A percentile compares a stretch with the other conserved stretches of the same genome.
Evolutionary conservation across 2,797 vertebrate genomes (phyloP).

Genomic region (Spinus olivaceus): DNA sequence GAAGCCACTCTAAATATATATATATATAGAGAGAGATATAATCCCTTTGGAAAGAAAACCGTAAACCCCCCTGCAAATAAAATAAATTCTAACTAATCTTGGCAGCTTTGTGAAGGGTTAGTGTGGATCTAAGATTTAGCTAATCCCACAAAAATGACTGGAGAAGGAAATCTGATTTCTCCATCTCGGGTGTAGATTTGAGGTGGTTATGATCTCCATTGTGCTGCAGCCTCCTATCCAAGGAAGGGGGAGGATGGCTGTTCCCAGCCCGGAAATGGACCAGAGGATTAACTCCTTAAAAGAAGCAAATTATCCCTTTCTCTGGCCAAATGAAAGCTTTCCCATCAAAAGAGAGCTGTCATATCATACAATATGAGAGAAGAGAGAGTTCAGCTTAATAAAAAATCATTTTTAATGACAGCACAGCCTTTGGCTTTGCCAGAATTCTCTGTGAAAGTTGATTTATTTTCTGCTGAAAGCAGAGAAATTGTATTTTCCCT

Average conservation of each 20-base stretch:
- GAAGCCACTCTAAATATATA: slow-evolving; percentile 75
- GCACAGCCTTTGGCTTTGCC: neutral
- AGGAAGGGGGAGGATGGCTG: slow-evolving; percentile 78
- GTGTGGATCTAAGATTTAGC: slow-evolving; percentile 87
- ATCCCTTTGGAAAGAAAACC: slow-evolving; percentile 78
- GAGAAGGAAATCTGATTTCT: slow-evolving; percentile 90
- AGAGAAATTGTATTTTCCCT: slow-evolving; percentile 10
- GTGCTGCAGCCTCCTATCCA: slow-evolving; percentile 74
- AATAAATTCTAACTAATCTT: slow-evolving; percentile 96
- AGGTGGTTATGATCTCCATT: slow-evolving; percentile 89
- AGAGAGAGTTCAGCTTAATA: slow-evolving; percentile 44
- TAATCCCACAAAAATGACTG: slow-evolving; percentile 91
- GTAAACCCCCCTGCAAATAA: slow-evolving; percentile 84
- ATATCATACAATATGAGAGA: slow-evolving; percentile 65
- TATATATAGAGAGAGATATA: slow-evolving; percentile 51
- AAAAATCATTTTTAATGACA: slow-evolving; percentile 40
- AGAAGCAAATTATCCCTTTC: slow-evolving; percentile 72
- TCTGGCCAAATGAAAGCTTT: slow-evolving; percentile 66
- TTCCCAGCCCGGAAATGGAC: slow-evolving; percentile 77
- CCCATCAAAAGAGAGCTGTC: slow-evolving; percentile 71
- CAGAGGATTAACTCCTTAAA: slow-evolving; percentile 78
- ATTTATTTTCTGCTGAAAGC: slow-evolving; percentile 41
- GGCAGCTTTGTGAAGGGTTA: slow-evolving; percentile 92
- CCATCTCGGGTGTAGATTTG: slow-evolving; percentile 86
- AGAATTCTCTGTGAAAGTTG: slow-evolving; percentile 38